These are phyloP conservation scores for Rallus crepitans DNA, from an alignment of 2,797 vertebrate species.

Conservation along the genomic window DNA sequence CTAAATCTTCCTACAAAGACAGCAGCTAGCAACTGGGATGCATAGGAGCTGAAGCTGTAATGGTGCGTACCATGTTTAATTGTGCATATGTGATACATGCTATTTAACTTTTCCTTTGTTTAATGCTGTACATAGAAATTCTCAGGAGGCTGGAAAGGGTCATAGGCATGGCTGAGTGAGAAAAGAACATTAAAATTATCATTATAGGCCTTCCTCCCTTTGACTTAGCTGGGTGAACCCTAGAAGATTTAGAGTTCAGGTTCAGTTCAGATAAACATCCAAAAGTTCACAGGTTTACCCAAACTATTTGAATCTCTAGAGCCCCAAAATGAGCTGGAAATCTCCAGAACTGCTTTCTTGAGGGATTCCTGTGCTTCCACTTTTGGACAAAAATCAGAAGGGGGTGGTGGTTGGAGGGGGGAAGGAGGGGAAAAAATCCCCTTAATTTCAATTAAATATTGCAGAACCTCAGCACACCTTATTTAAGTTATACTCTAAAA, in stretches of 20 bases:
- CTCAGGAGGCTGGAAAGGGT: constrained; percentile 24
- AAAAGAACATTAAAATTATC: constrained; percentile 65
- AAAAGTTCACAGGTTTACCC: constrained; percentile 66
- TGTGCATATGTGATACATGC: background rate
- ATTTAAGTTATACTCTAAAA: background rate
- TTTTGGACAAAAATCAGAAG: constrained; percentile 37
- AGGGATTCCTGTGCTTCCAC: constrained; percentile 10
- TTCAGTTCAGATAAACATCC: constrained; percentile 75
- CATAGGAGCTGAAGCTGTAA: constrained; percentile 12
- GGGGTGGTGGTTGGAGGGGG: too few species aligned
- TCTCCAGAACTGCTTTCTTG: constrained; percentile 48
- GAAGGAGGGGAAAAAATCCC: accelerated
- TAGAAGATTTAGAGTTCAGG: constrained; percentile 69
- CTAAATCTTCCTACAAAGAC: constrained; percentile 19
- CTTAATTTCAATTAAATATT: background rate
- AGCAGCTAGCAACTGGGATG: background rate
- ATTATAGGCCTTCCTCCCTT: constrained; percentile 60
- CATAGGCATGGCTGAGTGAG: constrained; percentile 27
- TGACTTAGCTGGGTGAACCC: constrained; percentile 47
- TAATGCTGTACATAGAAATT: constrained; percentile 22
- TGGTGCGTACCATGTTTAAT: constrained; percentile 13
- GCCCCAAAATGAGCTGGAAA: constrained; percentile 29
- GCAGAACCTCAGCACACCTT: background rate
- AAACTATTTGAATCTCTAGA: constrained; percentile 55
- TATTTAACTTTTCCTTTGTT: constrained; percentile 45